Evolutionary conservation across 2,888 invertebrate genomes (phyloP), one percentile per base, ranked within the genome.

Genomic region (Aleiodes leptofemur): DNA sequence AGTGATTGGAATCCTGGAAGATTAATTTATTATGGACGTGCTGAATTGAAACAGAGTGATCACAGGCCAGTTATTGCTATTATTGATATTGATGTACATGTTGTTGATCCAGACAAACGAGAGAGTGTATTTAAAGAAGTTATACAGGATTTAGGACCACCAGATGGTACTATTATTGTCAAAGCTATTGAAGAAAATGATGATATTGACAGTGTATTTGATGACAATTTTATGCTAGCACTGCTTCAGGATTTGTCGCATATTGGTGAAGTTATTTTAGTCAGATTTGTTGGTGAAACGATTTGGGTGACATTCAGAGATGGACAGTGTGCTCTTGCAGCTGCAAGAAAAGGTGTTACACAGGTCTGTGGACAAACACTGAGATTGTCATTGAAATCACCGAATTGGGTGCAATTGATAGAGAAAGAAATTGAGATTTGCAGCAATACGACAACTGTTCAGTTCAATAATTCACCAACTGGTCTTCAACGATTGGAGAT

Each of bases 21-120:
- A 84, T 90, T 98, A 74, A 90, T 97, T 50, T 95, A 96, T 88
- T 99, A 99, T 89, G 97, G 97, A 3, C 92, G 97, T 80, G 96
- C 98, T 6, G 98, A 99, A 90, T 90, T 99, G 75, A 98, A 98
- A 88, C 98, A 98, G 88, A 98, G 98, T 86, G 98, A 99, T 90
- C 98, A 99, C 90, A 93, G 99, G 76, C 99, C 99, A 1, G 98
- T 99, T 0, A 94, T 97, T 82, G 97, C 96, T 0, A 93, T 97
- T 75, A 93, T 98, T 82, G 97, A 98, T 90, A 91, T 97, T 11
- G 97, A 98, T 87, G 94, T 96, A 4, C 92, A 95, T 80, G 94
- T 94, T 86, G 95, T 98, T 0, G 94, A 97, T 86, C 92, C 93
- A 66, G 92, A 93, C 14, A 93, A 94, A 84, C 93, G 97, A 74